Base-by-base conservation (phyloP, 2,888 invertebrate species). In the Lasioglossum villosulum region DNA sequence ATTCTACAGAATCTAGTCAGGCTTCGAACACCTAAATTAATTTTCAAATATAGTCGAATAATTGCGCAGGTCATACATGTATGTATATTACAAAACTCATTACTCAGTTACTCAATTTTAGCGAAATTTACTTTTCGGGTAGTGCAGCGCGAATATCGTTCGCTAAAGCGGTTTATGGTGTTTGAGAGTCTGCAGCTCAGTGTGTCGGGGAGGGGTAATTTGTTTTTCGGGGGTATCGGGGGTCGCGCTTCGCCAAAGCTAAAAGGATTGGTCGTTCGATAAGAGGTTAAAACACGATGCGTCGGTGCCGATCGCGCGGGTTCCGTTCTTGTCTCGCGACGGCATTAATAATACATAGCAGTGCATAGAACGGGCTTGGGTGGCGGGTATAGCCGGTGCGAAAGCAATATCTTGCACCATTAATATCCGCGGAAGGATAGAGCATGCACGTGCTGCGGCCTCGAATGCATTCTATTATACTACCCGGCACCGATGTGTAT, bases 321-420 rank as follows among this genome's bases (percentile, higher is more conserved):
- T 52, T 56, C 81, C 84, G 82, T 89, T 91, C 90, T 91, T 91
- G 89, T 89, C 90, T 88, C 74, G 37, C 78, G 75, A 90, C 86
- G 84, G 84, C 88, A 92, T 92, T 92, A 91, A 92, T 92, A 92
- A 91, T 91, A 91, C 92, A 91, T 87, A 88, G 80, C 89, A 76
- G 71, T 56, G 75, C 74, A 87, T 80, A 78, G 81, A 79, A 74
- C 74, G 73, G 73, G 74, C 76, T 42, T 86, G 84, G 73, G 23
- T 70, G 75, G 83, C 80, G 70, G 82, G 82, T 87, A 89, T 86
- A 87, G 84, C 77, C 87, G 86, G 88, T 84, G 90, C 90, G 91
- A 93, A 93, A 91, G 93, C 92, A 93, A 94, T 93, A 93, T 93
- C 92, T 92, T 90, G 91, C 90, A 91, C 93, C 93, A 93, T 94